These are phyloP conservation scores for Hirtodrosophila cameraria DNA, from an alignment of 2,888 invertebrate species.

Conservation along the genomic window DNA sequence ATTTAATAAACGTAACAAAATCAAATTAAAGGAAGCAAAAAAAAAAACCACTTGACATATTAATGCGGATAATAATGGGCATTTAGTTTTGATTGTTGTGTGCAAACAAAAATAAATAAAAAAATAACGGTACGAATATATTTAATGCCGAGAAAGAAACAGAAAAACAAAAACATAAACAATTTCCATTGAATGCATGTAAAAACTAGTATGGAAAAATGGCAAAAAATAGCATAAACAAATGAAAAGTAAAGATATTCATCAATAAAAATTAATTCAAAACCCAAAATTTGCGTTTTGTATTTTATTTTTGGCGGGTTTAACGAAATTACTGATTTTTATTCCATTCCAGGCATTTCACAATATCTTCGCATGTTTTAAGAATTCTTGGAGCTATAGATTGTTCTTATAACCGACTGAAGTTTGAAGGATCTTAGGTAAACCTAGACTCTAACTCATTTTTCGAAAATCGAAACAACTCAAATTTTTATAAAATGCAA, in stretches of 20 bases:
- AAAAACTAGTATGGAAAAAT: constrained; percentile 19
- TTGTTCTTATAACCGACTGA: too few relatives aligned
- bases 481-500: too few relatives aligned
- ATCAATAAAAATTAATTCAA: constrained; percentile 68
- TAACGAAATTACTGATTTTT: too few relatives aligned
- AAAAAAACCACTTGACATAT: constrained; percentile 1
- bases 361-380: too few relatives aligned
- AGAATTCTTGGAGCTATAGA: too few relatives aligned
- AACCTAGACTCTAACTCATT: too few relatives aligned
- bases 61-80: constrained; percentile 12
- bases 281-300: constrained; percentile 19
- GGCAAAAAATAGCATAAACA: constrained; percentile 29
- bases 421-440: too few relatives aligned
- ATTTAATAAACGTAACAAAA: constrained; percentile 22
- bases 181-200: constrained; percentile 30
- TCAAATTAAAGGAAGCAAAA: too few relatives aligned
- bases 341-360: too few relatives aligned
- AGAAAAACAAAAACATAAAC: constrained; percentile 9
- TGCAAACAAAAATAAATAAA: constrained; percentile 21
- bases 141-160: too few relatives aligned
- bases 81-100: constrained; percentile 36
- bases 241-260: constrained; percentile 55
- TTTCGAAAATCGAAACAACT: too few relatives aligned
- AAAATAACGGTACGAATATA: not conserved
- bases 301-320: too few relatives aligned